Percentiles rank a stretch among this genome's conserved stretches.
Evolutionary conservation across 1,140 invertebrate genomes (phyloP).

Genomic region (Araneus ventricosus): DNA sequence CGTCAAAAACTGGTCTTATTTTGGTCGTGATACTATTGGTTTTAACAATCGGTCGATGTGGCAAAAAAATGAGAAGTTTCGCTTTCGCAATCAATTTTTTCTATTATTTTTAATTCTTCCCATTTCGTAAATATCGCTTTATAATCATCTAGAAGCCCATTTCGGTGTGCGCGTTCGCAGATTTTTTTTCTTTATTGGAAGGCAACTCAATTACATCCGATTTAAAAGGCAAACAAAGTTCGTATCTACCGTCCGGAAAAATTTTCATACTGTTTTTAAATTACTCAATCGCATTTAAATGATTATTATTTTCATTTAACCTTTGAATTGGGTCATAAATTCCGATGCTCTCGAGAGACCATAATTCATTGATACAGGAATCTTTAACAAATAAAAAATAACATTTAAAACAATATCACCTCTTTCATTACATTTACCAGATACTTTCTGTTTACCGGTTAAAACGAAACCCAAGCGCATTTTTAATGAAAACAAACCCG

Average conservation of each 20-base stretch:
- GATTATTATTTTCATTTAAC: background rate
- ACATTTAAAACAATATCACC: no score
- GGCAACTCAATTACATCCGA: background rate
- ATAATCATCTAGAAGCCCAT: background rate
- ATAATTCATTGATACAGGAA: no score
- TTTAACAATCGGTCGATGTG: background rate
- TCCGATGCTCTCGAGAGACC: background rate
- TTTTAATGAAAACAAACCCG: no score
- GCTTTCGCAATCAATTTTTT: background rate
- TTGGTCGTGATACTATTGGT: background rate
- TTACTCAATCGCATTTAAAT: background rate
- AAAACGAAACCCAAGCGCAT: no score
- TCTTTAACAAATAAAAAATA: no score
- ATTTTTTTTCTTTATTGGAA: background rate
- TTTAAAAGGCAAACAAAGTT: background rate
- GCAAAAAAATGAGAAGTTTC: background rate
- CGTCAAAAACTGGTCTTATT: conserved; percentile 17
- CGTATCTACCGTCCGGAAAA: background rate
- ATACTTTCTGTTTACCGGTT: no score
- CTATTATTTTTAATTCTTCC: background rate
- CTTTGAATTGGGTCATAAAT: background rate
- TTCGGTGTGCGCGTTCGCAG: background rate
- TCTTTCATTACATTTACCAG: no score
- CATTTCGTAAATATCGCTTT: background rate
- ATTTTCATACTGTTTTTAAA: background rate